Base-by-base conservation (phyloP, 1,140 invertebrate genomes). In the Apocrypta bakeri region DNA sequence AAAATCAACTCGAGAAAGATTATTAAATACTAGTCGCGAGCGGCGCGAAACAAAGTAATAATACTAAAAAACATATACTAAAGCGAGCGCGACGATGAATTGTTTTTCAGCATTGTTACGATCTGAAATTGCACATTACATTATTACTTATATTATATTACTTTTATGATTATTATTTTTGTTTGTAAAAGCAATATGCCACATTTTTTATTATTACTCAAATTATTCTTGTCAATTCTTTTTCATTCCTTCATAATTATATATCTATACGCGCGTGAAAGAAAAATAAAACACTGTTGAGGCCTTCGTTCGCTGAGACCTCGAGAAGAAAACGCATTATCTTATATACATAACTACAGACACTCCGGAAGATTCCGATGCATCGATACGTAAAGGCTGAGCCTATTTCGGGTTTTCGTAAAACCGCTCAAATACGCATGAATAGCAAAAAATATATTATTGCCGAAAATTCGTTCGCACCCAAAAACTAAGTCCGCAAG, bases 351-450 rank as follows among this genome's bases (percentile, higher is more conserved):
- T 33, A 71, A 71, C 17, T 24, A 61, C 68, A 40, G 69, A 80
- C 27, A 81, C 37, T 81, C 31, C 61, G 71, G 61, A 74, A 73
- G 31, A 81, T 75, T 76, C 40, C 42, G 31, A 82, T 77, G 81
- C 81, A 82, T 82, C 80, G 80, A 82, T 82, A 82, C 80, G 80
- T 82, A 82, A 82, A 76, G 80, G 80, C 74, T 82, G 80, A 76
- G 80, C 31, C 31, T 81, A 72, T 63, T 71, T 75, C 17, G 25
- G 71, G 31, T 74, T 81, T 56, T 74, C 25, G 25, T 56, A 56
- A 29, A 68, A 75, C 25, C 42, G 24, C 11, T 64, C 48, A 56
- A 56, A 21, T 14, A 42, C 40, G 40, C 6, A 42, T 14, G 48
- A 3, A 6, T 56, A 56, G 8, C 24, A 61, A 66, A 66, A 64